phyloP scores from a whole-genome alignment of 2,113 vertebrate genomes.

The Myotis yumanensis region DNA sequence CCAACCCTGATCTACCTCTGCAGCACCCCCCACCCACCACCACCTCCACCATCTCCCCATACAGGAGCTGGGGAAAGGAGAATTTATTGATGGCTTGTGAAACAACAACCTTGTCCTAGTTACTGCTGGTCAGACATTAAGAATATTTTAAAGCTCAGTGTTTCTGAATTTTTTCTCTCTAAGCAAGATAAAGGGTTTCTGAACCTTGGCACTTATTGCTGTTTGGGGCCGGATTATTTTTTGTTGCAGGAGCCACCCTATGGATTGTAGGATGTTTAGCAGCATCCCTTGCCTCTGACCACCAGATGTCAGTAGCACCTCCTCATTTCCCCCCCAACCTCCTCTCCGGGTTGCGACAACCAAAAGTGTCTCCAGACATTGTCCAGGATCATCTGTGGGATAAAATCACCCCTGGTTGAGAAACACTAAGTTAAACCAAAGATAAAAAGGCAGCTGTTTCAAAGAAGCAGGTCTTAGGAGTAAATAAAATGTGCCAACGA shows the following conservation, averaged over 20 bases:
- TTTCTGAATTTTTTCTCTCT: background rate
- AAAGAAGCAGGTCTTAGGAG: background rate
- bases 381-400: background rate
- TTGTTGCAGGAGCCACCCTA: background rate
- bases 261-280: background rate
- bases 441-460: background rate
- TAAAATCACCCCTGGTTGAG: background rate
- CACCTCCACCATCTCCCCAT: background rate
- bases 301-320: background rate
- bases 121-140: background rate
- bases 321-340: accelerated
- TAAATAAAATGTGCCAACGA: background rate
- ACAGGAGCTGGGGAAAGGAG: background rate
- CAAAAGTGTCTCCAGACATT: background rate
- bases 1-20: background rate
- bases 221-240: background rate
- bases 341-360: background rate
- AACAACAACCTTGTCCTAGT: background rate
- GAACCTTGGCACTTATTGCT: background rate
- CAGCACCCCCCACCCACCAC: too few species aligned
- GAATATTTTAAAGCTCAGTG: background rate
- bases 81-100: background rate
- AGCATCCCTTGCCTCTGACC: background rate
- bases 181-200: conserved; percentile 13
- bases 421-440: background rate